Percentiles rank a stretch among this genome's conserved stretches.
These are phyloP conservation scores for Meiosimyza platycephala DNA, from an alignment of 2,888 invertebrate genomes.

Conservation along the genomic window DNA sequence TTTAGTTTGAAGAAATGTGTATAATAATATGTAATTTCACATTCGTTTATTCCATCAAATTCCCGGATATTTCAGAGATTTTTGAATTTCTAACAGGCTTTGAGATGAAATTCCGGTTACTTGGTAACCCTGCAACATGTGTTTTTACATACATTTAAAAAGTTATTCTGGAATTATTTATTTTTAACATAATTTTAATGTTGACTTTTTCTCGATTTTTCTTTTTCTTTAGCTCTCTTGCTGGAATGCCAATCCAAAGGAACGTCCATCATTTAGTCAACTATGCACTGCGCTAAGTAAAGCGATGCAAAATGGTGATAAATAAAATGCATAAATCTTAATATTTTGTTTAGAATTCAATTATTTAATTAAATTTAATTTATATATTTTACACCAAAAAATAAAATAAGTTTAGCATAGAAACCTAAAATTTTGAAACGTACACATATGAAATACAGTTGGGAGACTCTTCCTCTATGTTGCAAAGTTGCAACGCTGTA, in stretches of 20 bases:
- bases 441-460: too few relatives aligned
- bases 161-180: background rate
- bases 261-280: slow-evolving; percentile 67
- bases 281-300: slow-evolving; percentile 65
- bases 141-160: background rate
- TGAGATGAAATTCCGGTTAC: too few relatives aligned
- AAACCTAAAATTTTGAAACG: background rate
- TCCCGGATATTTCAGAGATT: too few relatives aligned
- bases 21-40: too few relatives aligned
- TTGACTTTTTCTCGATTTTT: slow-evolving; percentile 19
- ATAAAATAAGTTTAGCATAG: slow-evolving; percentile 4
- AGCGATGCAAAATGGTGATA: slow-evolving; percentile 63
- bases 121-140: too few relatives aligned
- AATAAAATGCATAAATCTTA: slow-evolving; percentile 32
- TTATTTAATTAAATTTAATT: slow-evolving; percentile 4
- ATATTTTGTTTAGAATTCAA: background rate
- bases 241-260: slow-evolving; percentile 65
- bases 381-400: slow-evolving; percentile 22
- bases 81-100: too few relatives aligned
- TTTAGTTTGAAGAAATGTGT: too few relatives aligned
- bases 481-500: too few relatives aligned
- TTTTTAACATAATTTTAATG: background rate
- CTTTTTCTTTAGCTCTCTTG: slow-evolving; percentile 58
- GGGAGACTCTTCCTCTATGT: too few relatives aligned
- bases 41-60: too few relatives aligned